Percentiles rank a stretch among this genome's conserved stretches.
Conservation (phyloP, 2,113 vertebrate species). For the Pluvianellus socialis region DNA sequence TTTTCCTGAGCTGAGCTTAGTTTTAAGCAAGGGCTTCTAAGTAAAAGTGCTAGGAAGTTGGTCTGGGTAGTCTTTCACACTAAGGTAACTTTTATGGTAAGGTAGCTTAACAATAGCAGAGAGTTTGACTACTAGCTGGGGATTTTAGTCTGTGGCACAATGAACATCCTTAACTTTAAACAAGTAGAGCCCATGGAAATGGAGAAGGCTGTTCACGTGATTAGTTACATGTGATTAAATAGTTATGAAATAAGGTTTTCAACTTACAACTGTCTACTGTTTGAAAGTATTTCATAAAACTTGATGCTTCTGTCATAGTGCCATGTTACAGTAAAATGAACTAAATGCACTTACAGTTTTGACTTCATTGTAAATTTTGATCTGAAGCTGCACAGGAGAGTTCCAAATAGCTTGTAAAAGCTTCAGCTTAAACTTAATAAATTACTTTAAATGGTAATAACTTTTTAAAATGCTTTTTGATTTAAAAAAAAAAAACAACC, state of each 20-base stretch:
- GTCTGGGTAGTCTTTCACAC: background rate
- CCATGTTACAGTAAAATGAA: background rate
- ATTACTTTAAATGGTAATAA: background rate
- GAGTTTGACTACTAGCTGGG: background rate
- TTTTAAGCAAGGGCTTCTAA: background rate
- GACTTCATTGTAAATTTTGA: background rate
- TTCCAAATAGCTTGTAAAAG: background rate
- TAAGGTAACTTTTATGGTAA: background rate
- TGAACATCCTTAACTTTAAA: background rate
- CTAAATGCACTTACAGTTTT: background rate
- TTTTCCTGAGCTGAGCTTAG: background rate
- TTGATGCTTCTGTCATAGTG: background rate
- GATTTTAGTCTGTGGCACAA: background rate
- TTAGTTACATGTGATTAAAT: background rate
- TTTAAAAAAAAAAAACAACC: background rate
- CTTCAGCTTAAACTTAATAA: background rate
- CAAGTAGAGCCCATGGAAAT: background rate
- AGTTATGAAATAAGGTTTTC: background rate
- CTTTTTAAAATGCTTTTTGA: background rate
- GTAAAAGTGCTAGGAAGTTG: background rate
- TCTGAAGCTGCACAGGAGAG: background rate
- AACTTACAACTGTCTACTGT: background rate
- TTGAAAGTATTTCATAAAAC: background rate
- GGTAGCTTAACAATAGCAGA: background rate
- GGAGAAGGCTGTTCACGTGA: background rate